Base-by-base conservation (phyloP, 2,888 invertebrate species). In the Blastobasis adustella region DNA sequence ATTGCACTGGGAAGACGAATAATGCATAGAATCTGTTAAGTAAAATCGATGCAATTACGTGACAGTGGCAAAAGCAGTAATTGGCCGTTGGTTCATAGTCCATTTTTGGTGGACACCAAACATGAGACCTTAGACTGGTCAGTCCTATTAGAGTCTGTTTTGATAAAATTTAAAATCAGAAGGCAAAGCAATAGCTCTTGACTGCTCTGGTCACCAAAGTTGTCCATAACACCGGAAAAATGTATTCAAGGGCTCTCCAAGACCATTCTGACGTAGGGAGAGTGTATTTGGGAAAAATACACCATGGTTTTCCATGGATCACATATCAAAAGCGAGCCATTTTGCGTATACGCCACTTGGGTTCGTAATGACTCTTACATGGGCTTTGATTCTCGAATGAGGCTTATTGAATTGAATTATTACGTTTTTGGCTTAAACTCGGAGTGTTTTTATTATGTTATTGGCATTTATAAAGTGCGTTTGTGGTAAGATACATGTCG, bases 221-320 rank as follows among this genome's bases (percentile, higher is more conserved):
- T 56, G 55, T 54, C 51, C 59, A 58, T 46, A 56, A 57, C 57
- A 62, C 56, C 58, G 62, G 62, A 61, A 61, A 65, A 67, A 67
- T 61, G 60, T 62, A 56, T 57, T 66, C 53, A 52, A 70, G 70
- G 44, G 58, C 53, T 46, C 50, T 53, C 48, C 53, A 55, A 37
- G 5, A 40, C n/a, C 7, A 41, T 46, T 37, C 37, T 46, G 46
- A 49, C 6, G 37, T 38, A 60, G 61, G 57, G 58, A 53, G 54
- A 56, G 58, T 56, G 61, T 66, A 61, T 67, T 65, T 62, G 65
- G 23, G 23, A 63, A 61, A 63, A 65, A 62, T 61, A 61, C 62
- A 57, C 58, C 57, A 62, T 60, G 57, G 59, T 58, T 66, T 60
- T 60, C 58, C 63, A 61, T 59, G 60, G 42, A 48, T 43, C n/a